phyloP scores from a whole-genome alignment of 2,113 vertebrate species.

The Gobio gobio region DNA sequence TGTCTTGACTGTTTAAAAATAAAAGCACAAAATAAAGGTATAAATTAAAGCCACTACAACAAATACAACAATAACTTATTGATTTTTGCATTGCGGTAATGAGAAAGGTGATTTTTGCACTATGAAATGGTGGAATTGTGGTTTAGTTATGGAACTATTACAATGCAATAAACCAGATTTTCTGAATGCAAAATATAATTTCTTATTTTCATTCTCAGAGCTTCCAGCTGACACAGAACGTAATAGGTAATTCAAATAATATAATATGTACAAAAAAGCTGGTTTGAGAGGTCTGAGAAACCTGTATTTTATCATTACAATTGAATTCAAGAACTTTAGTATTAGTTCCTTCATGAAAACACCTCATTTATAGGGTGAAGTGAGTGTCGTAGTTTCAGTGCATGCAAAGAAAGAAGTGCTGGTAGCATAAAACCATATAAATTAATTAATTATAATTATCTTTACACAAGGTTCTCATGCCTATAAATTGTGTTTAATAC shows the following conservation, averaged over 20 bases:
- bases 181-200: background rate
- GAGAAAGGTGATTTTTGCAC: background rate
- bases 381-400: background rate
- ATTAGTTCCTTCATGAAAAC: conserved; percentile 1
- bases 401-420: background rate
- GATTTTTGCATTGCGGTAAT: background rate
- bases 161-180: background rate
- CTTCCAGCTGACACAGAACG: background rate
- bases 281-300: background rate
- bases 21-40: background rate
- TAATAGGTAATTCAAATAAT: background rate
- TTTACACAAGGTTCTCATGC: background rate
- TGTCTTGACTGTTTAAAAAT: background rate
- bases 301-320: background rate
- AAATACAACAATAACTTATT: background rate
- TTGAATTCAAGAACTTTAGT: conserved; percentile 7
- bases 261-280: background rate
- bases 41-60: background rate
- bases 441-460: background rate
- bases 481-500: background rate
- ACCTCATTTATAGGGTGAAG: background rate
- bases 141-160: background rate
- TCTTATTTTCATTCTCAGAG: background rate
- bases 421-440: background rate
- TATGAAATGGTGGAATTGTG: background rate